These are phyloP conservation scores for Parotia lawesii DNA, from an alignment of 2,113 vertebrate species.

Conservation along the genomic window DNA sequence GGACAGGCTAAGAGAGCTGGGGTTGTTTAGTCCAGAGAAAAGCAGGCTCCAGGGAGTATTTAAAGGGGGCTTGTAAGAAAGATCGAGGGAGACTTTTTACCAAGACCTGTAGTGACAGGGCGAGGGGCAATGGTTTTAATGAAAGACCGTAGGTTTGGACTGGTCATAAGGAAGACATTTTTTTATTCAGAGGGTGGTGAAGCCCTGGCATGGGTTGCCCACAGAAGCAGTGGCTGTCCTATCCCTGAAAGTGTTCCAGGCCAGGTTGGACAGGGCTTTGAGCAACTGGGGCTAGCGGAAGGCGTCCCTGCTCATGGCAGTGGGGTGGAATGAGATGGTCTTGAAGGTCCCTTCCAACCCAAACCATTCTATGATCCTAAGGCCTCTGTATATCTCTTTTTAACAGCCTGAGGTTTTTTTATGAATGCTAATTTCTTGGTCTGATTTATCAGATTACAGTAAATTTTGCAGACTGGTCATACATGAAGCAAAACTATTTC, in stretches of 20 bases:
- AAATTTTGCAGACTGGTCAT: not conserved
- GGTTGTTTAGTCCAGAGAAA: not conserved
- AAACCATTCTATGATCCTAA: not conserved
- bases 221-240: not conserved
- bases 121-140: not conserved
- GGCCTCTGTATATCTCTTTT: not conserved
- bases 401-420: not conserved
- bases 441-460: not conserved
- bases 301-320: not conserved
- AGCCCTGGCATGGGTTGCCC: not conserved
- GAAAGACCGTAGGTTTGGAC: not conserved
- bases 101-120: not conserved
- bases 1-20: not conserved
- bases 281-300: not conserved
- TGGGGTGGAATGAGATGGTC: not conserved
- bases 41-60: accelerated
- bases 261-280: not conserved
- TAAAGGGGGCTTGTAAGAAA: not conserved
- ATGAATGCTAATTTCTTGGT: not conserved
- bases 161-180: not conserved
- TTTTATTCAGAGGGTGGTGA: not conserved
- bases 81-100: not conserved
- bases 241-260: not conserved
- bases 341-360: not conserved
- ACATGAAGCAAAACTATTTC: not conserved